Percentiles rank a stretch among this genome's conserved stretches.
phyloP scores from a whole-genome alignment of 2,888 invertebrate species.

The Macrosoma leucophasiata region DNA sequence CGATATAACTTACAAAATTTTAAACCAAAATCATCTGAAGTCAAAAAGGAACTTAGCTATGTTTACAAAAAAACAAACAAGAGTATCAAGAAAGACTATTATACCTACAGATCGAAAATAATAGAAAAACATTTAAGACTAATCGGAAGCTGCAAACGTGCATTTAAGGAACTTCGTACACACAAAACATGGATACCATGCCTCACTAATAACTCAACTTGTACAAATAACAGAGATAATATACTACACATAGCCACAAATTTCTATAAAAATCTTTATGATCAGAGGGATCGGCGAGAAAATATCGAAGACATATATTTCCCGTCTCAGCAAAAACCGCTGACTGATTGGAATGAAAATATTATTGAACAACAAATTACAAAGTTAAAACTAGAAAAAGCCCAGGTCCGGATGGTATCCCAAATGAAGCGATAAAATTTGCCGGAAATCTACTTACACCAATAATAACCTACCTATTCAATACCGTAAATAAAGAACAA shows the following conservation, averaged over 20 bases:
- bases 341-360: too few species aligned
- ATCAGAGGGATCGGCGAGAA: background rate
- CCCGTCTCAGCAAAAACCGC: too few species aligned
- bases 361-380: background rate
- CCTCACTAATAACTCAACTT: conserved; percentile 6
- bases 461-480: conserved; percentile 10
- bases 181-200: conserved; percentile 18
- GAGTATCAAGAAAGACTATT: conserved; percentile 19
- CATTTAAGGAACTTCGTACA: conserved; percentile 20
- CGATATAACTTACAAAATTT: too few species aligned
- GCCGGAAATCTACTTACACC: conserved; percentile 11
- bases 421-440: conserved; percentile 1
- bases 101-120: conserved; percentile 10
- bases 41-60: too few species aligned
- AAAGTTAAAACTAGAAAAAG: background rate
- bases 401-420: background rate
- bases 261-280: conserved; percentile 21
- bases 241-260: conserved; percentile 20
- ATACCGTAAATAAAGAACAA: background rate
- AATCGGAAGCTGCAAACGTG: conserved; percentile 18
- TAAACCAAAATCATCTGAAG: too few species aligned
- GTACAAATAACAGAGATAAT: conserved; percentile 7
- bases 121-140: conserved; percentile 14
- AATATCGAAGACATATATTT: too few species aligned
- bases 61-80: too few species aligned